A percentile compares a stretch with the other conserved stretches of the same genome.
Conservation (phyloP, 2,797 vertebrate species). For the Gallinago stenura region DNA sequence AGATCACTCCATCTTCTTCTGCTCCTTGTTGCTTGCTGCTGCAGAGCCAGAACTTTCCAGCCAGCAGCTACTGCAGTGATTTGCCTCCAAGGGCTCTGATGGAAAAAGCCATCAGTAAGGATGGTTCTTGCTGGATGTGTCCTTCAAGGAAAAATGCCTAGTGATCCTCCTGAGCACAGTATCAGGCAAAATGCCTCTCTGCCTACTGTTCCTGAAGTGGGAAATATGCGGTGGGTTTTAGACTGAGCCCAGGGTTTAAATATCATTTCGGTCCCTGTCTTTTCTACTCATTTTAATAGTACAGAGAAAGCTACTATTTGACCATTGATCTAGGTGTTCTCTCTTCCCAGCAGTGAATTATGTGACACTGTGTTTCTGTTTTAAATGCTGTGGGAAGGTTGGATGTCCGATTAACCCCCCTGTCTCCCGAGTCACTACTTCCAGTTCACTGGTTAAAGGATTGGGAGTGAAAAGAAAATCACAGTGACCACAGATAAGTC, state of each 20-base stretch:
- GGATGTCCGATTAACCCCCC: neutral
- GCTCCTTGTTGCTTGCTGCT: neutral
- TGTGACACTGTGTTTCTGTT: neutral
- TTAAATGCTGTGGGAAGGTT: neutral
- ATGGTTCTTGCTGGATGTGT: neutral
- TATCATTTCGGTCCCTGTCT: neutral
- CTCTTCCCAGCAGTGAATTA: neutral
- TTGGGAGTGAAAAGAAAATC: neutral
- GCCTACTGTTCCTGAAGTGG: neutral
- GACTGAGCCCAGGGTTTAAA: neutral
- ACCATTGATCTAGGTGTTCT: neutral
- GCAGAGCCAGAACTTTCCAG: conserved; percentile 44
- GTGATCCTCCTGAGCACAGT: neutral
- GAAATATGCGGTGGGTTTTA: neutral
- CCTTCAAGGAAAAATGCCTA: neutral
- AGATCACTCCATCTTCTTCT: conserved; percentile 35
- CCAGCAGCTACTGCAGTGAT: conserved; percentile 34
- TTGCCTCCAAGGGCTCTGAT: conserved; percentile 1
- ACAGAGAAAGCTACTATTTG: neutral
- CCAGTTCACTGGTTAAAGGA: neutral
- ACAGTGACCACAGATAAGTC: neutral
- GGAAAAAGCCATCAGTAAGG: neutral
- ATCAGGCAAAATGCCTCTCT: neutral
- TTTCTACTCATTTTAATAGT: neutral
- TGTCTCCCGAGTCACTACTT: neutral